Evolutionary conservation across 2,797 vertebrate species (phyloP).

Genomic region (Scleropages formosus): DNA sequence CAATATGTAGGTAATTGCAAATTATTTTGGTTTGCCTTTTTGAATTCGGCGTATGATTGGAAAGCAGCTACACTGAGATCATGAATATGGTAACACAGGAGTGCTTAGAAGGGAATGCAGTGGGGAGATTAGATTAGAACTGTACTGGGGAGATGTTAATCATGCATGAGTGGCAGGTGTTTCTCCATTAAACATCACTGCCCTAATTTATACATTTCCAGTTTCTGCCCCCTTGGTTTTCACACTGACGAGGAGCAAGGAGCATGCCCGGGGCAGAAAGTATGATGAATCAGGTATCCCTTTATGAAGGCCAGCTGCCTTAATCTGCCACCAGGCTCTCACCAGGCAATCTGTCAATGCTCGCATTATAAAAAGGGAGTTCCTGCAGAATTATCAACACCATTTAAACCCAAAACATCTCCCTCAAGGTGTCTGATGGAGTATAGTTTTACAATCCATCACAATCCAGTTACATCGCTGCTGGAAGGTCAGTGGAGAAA

Average conservation of each 20-base stretch:
- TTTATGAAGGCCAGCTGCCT: constrained; percentile 23
- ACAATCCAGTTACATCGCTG: neutral
- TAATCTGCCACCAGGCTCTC: constrained; percentile 20
- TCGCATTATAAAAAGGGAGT: neutral
- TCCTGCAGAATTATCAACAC: constrained; percentile 25
- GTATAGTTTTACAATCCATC: constrained; percentile 9
- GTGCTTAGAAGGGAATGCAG: neutral
- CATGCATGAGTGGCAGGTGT: neutral
- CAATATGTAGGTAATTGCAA: neutral
- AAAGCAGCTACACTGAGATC: neutral
- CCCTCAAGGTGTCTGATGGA: constrained; percentile 23
- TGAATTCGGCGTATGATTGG: neutral
- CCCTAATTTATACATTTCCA: constrained; percentile 15
- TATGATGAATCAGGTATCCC: constrained; percentile 26
- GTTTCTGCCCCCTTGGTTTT: constrained; percentile 4
- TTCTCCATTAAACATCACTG: neutral
- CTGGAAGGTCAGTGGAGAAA: constrained; percentile 16
- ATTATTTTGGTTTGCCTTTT: constrained; percentile 11
- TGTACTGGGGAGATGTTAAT: neutral
- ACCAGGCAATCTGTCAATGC: constrained; percentile 26
- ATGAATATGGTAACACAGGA: neutral
- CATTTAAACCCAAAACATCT: constrained; percentile 19
- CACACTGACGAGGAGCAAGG: constrained; percentile 3
- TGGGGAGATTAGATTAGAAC: too few relatives aligned
- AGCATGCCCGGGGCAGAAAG: neutral